Base-by-base conservation (phyloP, 2,888 invertebrate genomes). In the Ochlodes sylvanus region DNA sequence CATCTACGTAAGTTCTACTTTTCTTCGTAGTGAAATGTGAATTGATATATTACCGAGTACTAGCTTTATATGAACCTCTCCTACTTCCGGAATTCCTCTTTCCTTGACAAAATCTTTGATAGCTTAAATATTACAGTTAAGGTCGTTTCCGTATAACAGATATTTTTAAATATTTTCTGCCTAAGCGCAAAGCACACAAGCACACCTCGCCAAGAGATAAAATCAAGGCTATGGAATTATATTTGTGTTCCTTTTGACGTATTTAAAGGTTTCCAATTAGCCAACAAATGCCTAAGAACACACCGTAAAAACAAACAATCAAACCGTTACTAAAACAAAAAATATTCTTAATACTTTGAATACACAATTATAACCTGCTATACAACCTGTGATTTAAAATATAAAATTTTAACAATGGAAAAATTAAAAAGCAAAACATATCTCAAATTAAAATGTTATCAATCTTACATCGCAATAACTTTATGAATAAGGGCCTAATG, bases 91-190 rank as follows among this genome's bases (percentile, higher is more conserved):
- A 42, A 21, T n/a, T 66, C 15, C 14, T 14, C 27, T 66, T 52
- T 52, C 58, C 66, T 66, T 60, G 58, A 17, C 19, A 15, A 14
- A 60, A 54, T 60, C 41, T 54, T 41, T 52, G 60, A 52, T 38
- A 50, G 47, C n/a, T 52, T 19, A 65, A 32, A 52, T 27, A 12
- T n/a, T 38, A 12, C 17, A 60, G 21, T 12, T 54, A 66, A 41
- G 44, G 27, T 42, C 12, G 41, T 65, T 65, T 58, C 52, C 65
- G 58, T 17, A 58, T 41, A 65, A 50, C 6, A 6, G 57, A 0
- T 52, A 15, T 58, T 12, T 56, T 44, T 27, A 42, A 38, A 38
- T 50, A 50, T 47, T 19, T 50, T 50, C 19, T 50, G 10, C 3
- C 17, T 50, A 50, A 50, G 19, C 19, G 19, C 14, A 50, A 19